Evolutionary conservation across 2,797 vertebrate species (phyloP), one percentile per base, ranked within the genome.

Genomic region (Cossypha niveicapilla): DNA sequence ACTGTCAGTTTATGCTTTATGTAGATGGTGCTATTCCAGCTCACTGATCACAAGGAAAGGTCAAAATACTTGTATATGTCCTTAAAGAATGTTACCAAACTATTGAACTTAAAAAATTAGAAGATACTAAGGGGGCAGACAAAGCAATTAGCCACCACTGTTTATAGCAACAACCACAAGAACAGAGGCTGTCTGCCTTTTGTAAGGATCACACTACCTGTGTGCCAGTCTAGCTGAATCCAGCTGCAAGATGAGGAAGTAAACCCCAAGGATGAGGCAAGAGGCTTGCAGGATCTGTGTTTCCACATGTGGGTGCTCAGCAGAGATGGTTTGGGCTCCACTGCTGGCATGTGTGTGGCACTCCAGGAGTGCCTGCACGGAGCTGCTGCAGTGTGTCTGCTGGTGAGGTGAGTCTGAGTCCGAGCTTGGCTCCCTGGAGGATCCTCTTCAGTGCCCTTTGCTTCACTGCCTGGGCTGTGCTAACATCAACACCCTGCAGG

Each of bases 341-440:
- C 27, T 30, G 11, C 1, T 4, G n/a, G 44, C 17, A 8, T 22
- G 37, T 16, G 10, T 62, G 37, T 22, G 42, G 13, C 6, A 3
- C 39, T 8, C 10, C 39, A 63, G 30, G 35, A 50, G 13, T 2
- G 21, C 0, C 0, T 13, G 32, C 9, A 2, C 0, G 0, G 19
- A 53, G 24, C 18, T 30, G 8, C 3, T 53, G 17, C 18, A 27
- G 15, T 3, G 13, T 60, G 15, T 9, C 44, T 77, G 17, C 37
- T 39, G 2, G 2, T 0, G 1, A 2, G 2, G 34, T 22, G 47
- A 2, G 28, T 32, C 24, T 11, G 44, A 4, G 19, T 24, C 30
- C 54, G 76, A 54, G 32, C 30, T 62, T n/a, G 14, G 5, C 22
- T 77, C 35, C 19, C 27, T 61, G 63, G 34, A 57, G 39, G 21